Conservation (phyloP, 2,797 vertebrate species). For the Alauda arvensis region DNA sequence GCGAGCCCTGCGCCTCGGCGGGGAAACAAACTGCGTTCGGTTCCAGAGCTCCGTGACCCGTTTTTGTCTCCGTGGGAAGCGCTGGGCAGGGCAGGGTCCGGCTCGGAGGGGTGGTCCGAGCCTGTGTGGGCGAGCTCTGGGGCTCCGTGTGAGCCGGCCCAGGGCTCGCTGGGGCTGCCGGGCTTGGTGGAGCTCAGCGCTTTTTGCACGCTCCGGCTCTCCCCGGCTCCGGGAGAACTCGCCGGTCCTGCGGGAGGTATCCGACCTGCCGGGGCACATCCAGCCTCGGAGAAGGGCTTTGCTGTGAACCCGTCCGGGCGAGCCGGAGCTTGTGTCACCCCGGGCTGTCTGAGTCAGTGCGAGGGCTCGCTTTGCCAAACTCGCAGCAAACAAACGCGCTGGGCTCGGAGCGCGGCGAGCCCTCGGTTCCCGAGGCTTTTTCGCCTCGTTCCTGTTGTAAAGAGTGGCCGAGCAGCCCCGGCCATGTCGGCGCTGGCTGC, state of each 20-base stretch:
- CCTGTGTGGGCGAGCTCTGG: not conserved
- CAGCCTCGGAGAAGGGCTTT: not conserved
- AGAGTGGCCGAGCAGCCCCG: not conserved
- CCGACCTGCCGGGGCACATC: not conserved
- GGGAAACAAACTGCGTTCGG: not conserved
- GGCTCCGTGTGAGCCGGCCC: not conserved
- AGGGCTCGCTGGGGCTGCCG: not conserved
- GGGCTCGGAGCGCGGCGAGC: not conserved
- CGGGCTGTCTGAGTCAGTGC: not conserved
- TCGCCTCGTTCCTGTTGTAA: not conserved
- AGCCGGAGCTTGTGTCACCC: constrained; percentile 21
- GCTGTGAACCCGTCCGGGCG: not conserved
- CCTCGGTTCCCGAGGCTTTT: rapidly evolving
- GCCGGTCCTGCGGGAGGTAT: not conserved
- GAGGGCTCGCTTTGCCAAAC: not conserved
- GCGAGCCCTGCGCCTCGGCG: not conserved
- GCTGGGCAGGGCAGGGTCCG: not conserved
- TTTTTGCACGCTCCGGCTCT: not conserved
- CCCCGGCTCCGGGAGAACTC: not conserved
- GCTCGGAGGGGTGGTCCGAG: not conserved
- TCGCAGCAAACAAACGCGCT: rapidly evolving
- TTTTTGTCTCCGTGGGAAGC: not conserved
- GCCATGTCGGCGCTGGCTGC: not conserved
- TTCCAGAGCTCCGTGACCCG: not conserved
- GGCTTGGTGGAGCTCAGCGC: not conserved